These are phyloP conservation scores for Microctenopoma stevenorrisi DNA, from an alignment of 2,797 vertebrate species.

Conservation along the genomic window DNA sequence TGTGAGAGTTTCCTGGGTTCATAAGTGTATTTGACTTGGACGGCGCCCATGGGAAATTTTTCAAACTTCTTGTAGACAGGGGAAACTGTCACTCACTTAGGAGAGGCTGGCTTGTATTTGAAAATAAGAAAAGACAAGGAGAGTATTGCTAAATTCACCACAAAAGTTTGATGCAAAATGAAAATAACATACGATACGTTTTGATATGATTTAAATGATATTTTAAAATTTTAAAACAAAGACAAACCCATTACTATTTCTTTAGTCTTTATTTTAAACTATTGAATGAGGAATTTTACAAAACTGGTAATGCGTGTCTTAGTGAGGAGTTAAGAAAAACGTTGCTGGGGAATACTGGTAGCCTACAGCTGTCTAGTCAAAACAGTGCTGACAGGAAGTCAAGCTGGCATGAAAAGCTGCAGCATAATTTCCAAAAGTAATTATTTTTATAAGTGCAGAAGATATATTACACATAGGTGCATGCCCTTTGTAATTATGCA, in stretches of 20 bases:
- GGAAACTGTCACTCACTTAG: slow-evolving; percentile 71
- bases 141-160: slow-evolving; percentile 11
- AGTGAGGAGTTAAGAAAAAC: not conserved
- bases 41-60: slow-evolving; percentile 73
- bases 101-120: slow-evolving; percentile 50
- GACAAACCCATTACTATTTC: no score
- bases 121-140: slow-evolving; percentile 52
- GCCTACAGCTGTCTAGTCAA: not conserved
- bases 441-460: not conserved
- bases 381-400: not conserved
- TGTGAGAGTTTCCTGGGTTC: slow-evolving; percentile 81
- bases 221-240: no score
- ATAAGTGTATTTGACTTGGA: slow-evolving; percentile 83
- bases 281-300: no score
- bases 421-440: not conserved
- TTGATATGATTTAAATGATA: no score
- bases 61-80: slow-evolving; percentile 75
- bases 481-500: not conserved
- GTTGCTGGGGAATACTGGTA: not conserved
- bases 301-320: not conserved
- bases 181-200: not conserved
- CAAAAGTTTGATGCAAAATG: slow-evolving; percentile 16
- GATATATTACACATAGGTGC: not conserved
- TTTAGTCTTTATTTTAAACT: no score
- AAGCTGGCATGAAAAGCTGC: not conserved